Conservation (phyloP, 2,113 vertebrate genomes). For the Ploceus nigricollis region DNA sequence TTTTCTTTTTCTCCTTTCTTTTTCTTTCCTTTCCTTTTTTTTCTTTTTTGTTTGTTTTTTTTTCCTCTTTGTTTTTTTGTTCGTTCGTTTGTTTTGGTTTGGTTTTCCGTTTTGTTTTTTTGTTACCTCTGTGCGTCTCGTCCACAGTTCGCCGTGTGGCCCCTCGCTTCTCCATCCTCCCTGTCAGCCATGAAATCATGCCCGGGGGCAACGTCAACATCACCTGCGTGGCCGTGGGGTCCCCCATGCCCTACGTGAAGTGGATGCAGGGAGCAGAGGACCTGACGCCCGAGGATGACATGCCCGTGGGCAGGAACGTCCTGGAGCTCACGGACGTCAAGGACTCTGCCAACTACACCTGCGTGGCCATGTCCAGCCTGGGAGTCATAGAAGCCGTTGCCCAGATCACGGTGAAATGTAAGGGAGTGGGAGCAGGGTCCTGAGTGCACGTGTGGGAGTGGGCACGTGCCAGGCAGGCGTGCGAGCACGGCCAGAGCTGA, state of each 20-base stretch:
- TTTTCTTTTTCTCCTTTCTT: constrained; percentile 59
- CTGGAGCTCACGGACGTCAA: constrained; percentile 93
- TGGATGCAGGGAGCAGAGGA: constrained; percentile 98
- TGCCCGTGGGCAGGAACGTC: constrained; percentile 96
- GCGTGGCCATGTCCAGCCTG: constrained; percentile 98
- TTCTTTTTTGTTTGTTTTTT: background rate
- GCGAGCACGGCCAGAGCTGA: background rate
- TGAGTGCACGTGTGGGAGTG: background rate
- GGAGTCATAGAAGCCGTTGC: constrained; percentile 95
- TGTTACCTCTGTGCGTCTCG: constrained; percentile 82
- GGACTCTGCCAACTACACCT: constrained; percentile 98
- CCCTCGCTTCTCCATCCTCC: constrained; percentile 96
- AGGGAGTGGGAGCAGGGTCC: constrained; percentile 55
- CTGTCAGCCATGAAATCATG: constrained; percentile 97
- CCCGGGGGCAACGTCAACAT: constrained; percentile 98
- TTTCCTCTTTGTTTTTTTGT: constrained; percentile 25
- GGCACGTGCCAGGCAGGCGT: background rate
- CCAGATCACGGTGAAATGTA: constrained; percentile 98
- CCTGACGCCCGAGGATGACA: constrained; percentile 94
- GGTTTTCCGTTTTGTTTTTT: constrained; percentile 33
- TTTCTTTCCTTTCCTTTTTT: background rate
- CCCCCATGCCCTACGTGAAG: constrained; percentile 98
- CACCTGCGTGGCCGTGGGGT: constrained; percentile 97
- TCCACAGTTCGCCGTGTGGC: constrained; percentile 95
- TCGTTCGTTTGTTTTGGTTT: background rate